Evolutionary conservation across 2,797 vertebrate species (phyloP).

Genomic region (Pempheris klunzingeri): DNA sequence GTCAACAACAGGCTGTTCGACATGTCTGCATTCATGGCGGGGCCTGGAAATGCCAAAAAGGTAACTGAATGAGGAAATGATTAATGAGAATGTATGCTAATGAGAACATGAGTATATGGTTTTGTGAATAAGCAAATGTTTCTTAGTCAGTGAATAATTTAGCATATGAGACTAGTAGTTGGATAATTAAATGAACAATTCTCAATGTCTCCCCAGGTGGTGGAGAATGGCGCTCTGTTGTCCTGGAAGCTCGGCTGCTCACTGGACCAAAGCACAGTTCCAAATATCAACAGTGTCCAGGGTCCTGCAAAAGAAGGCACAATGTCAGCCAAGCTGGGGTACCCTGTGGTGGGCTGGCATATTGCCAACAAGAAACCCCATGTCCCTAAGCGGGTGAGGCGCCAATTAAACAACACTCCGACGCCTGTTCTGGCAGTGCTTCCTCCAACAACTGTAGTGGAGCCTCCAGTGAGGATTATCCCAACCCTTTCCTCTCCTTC

Average conservation of each 20-base stretch:
- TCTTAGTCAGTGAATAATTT: background rate
- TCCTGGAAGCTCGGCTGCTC: conserved; percentile 98
- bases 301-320: conserved; percentile 93
- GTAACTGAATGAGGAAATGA: conserved; percentile 71
- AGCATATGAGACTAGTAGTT: background rate
- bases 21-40: conserved; percentile 99
- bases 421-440: conserved; percentile 85
- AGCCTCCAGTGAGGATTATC: conserved; percentile 92
- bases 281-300: conserved; percentile 93
- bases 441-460: conserved; percentile 90
- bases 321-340: conserved; percentile 95
- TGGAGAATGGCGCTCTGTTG: conserved; percentile 95
- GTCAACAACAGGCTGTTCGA: conserved; percentile 98
- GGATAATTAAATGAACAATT: background rate
- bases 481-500: conserved; percentile 94
- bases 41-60: conserved; percentile 98
- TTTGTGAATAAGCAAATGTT: background rate
- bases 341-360: conserved; percentile 98
- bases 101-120: background rate
- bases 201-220: conserved; percentile 71
- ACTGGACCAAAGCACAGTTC: conserved; percentile 93
- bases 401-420: conserved; percentile 94
- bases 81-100: background rate
- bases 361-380: conserved; percentile 98
- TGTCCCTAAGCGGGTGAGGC: conserved; percentile 91